phyloP scores from a whole-genome alignment of 2,797 vertebrate genomes.

The Sarcoramphus papa region DNA sequence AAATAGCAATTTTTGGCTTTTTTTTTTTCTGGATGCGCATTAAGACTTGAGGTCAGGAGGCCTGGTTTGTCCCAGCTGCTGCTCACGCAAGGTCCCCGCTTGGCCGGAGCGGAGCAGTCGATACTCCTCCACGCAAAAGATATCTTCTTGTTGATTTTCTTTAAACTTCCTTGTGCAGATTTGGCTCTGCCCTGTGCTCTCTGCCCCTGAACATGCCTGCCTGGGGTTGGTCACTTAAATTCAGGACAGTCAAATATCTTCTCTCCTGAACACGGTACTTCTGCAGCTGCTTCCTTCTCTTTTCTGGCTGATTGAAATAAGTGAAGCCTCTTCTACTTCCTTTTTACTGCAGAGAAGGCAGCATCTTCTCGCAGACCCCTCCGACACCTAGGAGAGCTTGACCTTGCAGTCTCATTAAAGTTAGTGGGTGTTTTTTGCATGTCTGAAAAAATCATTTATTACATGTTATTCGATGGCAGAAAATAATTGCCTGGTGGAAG shows the following conservation, averaged over 20 bases:
- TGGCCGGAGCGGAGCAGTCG: fast-evolving
- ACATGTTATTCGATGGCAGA: slow-evolving; percentile 38
- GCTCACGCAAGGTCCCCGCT: fast-evolving
- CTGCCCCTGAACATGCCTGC: neutral
- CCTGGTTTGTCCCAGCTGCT: neutral
- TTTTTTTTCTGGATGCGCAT: neutral
- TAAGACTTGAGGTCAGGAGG: neutral
- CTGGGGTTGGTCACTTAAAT: neutral
- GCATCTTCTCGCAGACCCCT: neutral
- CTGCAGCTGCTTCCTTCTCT: slow-evolving; percentile 27
- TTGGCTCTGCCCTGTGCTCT: neutral
- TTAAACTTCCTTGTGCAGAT: neutral
- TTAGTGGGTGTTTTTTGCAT: slow-evolving; percentile 21
- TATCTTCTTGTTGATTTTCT: neutral
- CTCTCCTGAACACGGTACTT: neutral
- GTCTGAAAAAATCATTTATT: slow-evolving; percentile 42
- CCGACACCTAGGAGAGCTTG: neutral
- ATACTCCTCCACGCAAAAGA: neutral
- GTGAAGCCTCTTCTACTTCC: slow-evolving; percentile 8
- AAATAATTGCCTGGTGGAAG: slow-evolving; percentile 58
- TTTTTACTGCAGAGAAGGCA: neutral
- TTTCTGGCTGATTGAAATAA: neutral
- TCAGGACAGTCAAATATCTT: neutral
- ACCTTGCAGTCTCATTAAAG: slow-evolving; percentile 21
- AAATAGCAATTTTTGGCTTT: neutral